Conservation (phyloP, 2,113 vertebrate genomes). For the Mystacornis crossleyi region DNA sequence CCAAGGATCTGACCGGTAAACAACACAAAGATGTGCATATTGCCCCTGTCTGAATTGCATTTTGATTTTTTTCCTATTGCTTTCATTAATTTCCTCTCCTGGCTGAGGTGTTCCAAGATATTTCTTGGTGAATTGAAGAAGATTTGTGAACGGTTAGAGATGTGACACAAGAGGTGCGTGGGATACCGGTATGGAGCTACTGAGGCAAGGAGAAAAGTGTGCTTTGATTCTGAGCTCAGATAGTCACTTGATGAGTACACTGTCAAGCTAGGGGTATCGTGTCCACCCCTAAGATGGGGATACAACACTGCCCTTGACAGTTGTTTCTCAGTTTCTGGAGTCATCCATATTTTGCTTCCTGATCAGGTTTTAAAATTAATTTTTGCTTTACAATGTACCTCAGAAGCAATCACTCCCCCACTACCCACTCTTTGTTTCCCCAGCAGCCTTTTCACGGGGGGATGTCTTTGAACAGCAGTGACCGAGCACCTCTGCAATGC, state of each 20-base stretch:
- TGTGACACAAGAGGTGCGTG: rapidly evolving
- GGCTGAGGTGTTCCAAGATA: neutral
- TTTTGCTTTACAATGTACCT: neutral
- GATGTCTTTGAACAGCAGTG: neutral
- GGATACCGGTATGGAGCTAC: neutral
- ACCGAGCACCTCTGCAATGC: neutral
- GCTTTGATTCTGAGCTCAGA: rapidly evolving
- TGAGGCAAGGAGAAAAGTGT: neutral
- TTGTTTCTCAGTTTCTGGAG: neutral
- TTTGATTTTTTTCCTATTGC: neutral
- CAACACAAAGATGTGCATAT: too few relatives aligned
- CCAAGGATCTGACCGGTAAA: neutral
- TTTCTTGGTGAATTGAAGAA: neutral
- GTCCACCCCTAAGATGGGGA: neutral
- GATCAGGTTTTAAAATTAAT: neutral
- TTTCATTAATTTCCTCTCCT: neutral
- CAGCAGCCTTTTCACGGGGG: neutral
- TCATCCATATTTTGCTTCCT: neutral
- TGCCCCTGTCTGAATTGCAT: rapidly evolving
- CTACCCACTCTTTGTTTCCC: neutral
- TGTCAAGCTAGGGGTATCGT: rapidly evolving
- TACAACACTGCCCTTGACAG: neutral
- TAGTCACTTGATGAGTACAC: neutral
- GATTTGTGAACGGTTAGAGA: neutral
- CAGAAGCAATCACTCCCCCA: rapidly evolving